Percentiles rank a stretch among this genome's conserved stretches.
Conservation (phyloP, 2,113 vertebrate species). For the Saimiri boliviensis region DNA sequence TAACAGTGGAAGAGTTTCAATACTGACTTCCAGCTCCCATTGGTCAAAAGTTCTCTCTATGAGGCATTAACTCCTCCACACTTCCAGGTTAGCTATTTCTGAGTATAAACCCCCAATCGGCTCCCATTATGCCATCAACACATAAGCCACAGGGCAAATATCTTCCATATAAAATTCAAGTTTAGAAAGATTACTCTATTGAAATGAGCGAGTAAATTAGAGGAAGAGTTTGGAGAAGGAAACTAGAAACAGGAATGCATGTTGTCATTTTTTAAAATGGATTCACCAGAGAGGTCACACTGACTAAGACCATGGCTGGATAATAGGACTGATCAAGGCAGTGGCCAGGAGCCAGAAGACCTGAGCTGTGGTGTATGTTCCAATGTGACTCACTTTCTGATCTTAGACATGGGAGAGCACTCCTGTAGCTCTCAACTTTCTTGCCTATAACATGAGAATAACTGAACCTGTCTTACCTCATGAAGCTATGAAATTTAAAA, state of each 20-base stretch:
- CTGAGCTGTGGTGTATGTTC: neutral
- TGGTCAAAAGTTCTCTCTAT: neutral
- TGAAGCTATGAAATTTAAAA: neutral
- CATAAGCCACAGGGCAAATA: neutral
- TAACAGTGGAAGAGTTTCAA: neutral
- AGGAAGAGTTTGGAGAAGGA: neutral
- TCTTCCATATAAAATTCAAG: neutral
- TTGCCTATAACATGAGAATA: neutral
- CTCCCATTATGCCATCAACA: neutral
- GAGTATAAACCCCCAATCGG: neutral
- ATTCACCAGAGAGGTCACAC: neutral
- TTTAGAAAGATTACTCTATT: neutral
- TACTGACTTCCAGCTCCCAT: neutral
- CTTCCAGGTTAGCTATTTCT: neutral
- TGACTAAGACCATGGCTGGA: no score
- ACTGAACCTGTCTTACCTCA: neutral
- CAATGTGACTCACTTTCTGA: neutral
- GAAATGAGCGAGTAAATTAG: neutral
- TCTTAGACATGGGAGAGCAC: neutral
- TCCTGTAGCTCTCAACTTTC: neutral
- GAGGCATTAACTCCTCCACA: neutral
- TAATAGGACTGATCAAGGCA: neutral
- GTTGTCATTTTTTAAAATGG: neutral
- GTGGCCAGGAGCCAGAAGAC: neutral
- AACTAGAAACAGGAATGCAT: neutral